Conservation (phyloP, 2,797 vertebrate species). For the Sphenodon punctatus region DNA sequence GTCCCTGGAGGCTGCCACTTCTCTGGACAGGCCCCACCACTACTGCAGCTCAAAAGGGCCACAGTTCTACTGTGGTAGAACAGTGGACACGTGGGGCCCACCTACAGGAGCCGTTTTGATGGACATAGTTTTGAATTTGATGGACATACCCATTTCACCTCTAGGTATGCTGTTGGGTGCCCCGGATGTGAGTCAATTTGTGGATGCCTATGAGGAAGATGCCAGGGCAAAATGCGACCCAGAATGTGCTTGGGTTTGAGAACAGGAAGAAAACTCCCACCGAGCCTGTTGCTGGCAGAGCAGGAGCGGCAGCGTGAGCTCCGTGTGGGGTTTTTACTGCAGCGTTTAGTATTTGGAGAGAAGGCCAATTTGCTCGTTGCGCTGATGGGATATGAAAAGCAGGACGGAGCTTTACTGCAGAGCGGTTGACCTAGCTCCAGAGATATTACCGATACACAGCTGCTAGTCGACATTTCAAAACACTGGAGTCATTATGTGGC, state of each 20-base stretch:
- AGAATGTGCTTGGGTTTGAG: background rate
- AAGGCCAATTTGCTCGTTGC: slow-evolving; percentile 9
- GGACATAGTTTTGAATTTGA: no score
- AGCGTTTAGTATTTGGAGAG: slow-evolving; percentile 2
- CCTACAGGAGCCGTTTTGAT: no score
- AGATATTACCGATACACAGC: slow-evolving; percentile 34
- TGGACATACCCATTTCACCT: no score
- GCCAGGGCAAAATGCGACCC: background rate
- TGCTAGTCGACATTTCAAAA: slow-evolving; percentile 46
- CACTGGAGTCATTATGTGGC: slow-evolving; percentile 2
- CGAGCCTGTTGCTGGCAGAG: background rate
- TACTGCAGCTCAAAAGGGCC: no score
- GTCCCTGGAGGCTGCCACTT: no score
- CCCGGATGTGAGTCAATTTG: background rate
- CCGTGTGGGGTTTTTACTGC: background rate
- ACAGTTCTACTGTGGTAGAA: no score
- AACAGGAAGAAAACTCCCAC: background rate
- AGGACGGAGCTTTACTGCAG: slow-evolving; percentile 39
- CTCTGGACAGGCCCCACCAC: no score
- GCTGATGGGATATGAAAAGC: slow-evolving; percentile 55
- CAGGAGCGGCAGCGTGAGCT: background rate
- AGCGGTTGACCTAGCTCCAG: slow-evolving; percentile 52
- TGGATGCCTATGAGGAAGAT: background rate
- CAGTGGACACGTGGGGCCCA: no score
- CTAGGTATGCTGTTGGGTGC: no score